Base-by-base conservation (phyloP, 2,113 vertebrate genomes). In the Damaliscus lunatus region DNA sequence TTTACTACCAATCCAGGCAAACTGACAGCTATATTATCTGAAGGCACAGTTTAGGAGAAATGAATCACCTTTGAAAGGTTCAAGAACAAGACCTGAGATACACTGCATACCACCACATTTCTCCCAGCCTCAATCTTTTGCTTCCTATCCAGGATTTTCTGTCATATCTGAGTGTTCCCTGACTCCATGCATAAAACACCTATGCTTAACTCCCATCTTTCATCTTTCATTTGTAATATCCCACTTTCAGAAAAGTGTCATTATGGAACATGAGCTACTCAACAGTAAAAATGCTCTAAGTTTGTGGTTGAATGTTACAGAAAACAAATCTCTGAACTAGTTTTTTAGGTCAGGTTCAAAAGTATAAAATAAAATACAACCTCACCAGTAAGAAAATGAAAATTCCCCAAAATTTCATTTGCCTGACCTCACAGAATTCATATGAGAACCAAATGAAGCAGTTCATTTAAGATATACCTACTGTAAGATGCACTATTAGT, bases 141-240 rank as follows among this genome's bases (percentile, higher is more conserved):
- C 40, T 97, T 90, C 23, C 60, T 57, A 67, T 64, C 43, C 33
- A 83, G 86, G 81, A 96, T 90, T 64, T 93, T 40, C 80, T 93
- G 14, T 64, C 36, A 27, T 81, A 94, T 50, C 46, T 23, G 52
- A 60, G 46, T 82, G 53, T 43, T 94, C 43, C 46, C 31, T 92
- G 89, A 85, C 29, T 59, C 78, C 4, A 71, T 9, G 53, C n/a
- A 71, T 86, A 78, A 50, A 59, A 81, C 25, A 57, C 31, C 80
- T 50, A 11, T 23, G 59, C 43, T 86, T 96, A 94, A 86, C 13
- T 53, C 19, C 13, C 62, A 93, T 46, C 48, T 53, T n/a, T n/a
- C 57, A 33, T n/a, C 96, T 82, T 53, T 53, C 57, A 29, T 55
- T 97, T 86, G 60, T 23, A 81, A 53, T 17, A 96, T 64, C 57